A percentile compares a stretch with the other conserved stretches of the same genome.
Conservation (phyloP, 2,797 vertebrate genomes). For the Mormyrops attenuatus region DNA sequence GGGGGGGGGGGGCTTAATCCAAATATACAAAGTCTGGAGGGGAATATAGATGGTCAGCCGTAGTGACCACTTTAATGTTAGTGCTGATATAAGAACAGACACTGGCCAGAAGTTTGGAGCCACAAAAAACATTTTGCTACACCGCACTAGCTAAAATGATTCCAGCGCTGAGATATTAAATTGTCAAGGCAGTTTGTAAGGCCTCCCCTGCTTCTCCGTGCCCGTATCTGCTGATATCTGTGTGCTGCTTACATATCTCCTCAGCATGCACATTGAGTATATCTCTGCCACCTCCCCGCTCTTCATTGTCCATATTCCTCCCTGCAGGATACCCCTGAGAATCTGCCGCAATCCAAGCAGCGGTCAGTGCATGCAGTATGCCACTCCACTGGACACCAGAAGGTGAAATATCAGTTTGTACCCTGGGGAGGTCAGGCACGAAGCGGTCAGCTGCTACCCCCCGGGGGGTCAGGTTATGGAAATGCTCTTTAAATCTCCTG, state of each 20-base stretch:
- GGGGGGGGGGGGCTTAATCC: background rate
- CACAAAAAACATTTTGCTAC: background rate
- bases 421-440: background rate
- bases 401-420: slow-evolving; percentile 9
- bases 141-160: background rate
- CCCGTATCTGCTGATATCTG: background rate
- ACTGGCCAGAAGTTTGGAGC: background rate
- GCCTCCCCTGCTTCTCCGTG: background rate
- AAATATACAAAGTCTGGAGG: background rate
- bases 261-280: background rate
- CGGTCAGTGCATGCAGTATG: background rate
- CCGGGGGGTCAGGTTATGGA: background rate
- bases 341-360: background rate
- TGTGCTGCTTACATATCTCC: background rate
- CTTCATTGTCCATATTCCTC: background rate
- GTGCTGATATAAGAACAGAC: background rate
- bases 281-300: background rate
- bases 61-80: background rate
- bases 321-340: background rate
- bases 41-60: background rate
- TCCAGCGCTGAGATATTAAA: background rate
- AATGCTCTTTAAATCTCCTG: background rate
- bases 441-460: background rate
- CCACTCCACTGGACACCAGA: slow-evolving; percentile 1
- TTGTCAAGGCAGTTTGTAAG: background rate